Conservation (phyloP, 1,140 invertebrate species). For the Drosophila repleta region DNA sequence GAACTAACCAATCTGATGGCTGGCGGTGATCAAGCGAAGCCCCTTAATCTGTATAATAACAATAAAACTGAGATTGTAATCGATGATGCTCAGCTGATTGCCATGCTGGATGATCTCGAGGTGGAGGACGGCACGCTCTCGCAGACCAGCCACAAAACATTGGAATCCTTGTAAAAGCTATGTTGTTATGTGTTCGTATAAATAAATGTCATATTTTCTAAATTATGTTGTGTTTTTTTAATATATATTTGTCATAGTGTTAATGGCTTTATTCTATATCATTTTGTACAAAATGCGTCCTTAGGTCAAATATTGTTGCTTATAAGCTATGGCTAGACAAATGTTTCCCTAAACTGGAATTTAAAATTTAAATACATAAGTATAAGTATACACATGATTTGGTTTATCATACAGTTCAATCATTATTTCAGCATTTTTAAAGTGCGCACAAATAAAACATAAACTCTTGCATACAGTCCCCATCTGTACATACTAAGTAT, state of each 20-base stretch:
- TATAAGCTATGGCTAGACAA: conserved; percentile 77
- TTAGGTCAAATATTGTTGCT: conserved; percentile 55
- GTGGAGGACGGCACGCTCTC: conserved; percentile 62
- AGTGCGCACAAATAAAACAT: conserved; percentile 31
- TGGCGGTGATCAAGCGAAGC: conserved; percentile 16
- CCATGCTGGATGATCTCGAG: conserved; percentile 65
- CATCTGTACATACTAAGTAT: conserved; percentile 28
- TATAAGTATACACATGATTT: conserved; percentile 64
- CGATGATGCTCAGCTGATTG: conserved; percentile 64
- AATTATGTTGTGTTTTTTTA: background rate
- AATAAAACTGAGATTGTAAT: conserved; percentile 49
- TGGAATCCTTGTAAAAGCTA: conserved; percentile 6
- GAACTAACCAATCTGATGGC: conserved; percentile 61
- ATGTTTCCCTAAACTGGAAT: conserved; percentile 79
- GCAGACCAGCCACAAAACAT: conserved; percentile 12
- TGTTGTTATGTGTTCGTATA: conserved; percentile 12
- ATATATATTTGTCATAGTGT: conserved; percentile 31
- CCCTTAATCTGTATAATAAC: conserved; percentile 27
- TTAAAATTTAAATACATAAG: conserved; percentile 76
- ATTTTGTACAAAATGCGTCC: conserved; percentile 81
- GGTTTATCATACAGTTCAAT: conserved; percentile 45
- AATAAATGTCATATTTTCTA: conserved; percentile 12
- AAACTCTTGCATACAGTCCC: conserved; percentile 20
- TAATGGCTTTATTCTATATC: conserved; percentile 72
- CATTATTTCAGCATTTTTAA: conserved; percentile 23